Base-by-base conservation (phyloP, 2,113 vertebrate species). In the Leptobrachium ailaonicum region DNA sequence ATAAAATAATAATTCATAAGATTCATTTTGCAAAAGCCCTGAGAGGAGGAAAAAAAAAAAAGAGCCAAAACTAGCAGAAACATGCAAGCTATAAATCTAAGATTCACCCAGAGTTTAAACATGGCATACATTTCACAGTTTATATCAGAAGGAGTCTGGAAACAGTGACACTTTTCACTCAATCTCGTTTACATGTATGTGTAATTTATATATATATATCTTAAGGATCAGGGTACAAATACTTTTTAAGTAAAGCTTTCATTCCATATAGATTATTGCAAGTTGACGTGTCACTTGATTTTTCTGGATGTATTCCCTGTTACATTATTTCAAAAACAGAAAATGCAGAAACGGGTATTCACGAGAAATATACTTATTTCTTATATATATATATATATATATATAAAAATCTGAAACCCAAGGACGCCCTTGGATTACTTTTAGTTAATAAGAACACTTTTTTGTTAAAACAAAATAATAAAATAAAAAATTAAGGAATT, bases 101-200 rank as follows among this genome's bases (percentile, higher is more conserved):
- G 94, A 95, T 92, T 96, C 95, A 97, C 95, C 95, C 95, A 93
- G 93, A 96, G 94, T 92, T 95, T 90, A 94, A 92, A 96, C 92
- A 95, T 90, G 91, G 91, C 91, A 94, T 92, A 90, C 86, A 94
- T 92, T 98, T 99, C 96, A 98, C 96, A 98, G 96, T 98, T 97
- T 97, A 93, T 94, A 95, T 87, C 85, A 80, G 84, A 85, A 88
- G n/a, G n/a, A 82, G 75, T 76, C 86, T 79, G 76, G 84, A 87
- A 83, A 85, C 88, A 88, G 90, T 87, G 88, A 85, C 83, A 83
- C 87, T 86, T 93, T 86, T 95, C 88, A 90, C 86, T 32, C 20
- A 32, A 32, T 32, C 20, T 32, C 20, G 20, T 1, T 32, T 32
- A 32, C 20, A 32, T 32, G 20, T 32, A 32, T 32, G 20, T 32